Evolutionary conservation across 2,797 vertebrate genomes (phyloP).

Genomic region (Pseudochaenichthys georgianus): DNA sequence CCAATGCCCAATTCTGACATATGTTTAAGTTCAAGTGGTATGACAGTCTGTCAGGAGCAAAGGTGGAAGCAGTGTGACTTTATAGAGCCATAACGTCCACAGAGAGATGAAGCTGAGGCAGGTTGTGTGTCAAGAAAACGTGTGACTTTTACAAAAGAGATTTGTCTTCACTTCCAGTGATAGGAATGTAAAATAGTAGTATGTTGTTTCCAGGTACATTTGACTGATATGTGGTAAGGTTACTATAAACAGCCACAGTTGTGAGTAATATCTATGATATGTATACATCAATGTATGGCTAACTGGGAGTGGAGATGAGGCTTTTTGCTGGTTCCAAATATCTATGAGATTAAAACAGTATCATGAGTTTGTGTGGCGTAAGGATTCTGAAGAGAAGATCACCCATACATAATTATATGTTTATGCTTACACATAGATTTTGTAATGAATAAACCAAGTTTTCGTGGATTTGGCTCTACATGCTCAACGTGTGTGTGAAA

Average conservation of each 20-base stretch:
- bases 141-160: not conserved
- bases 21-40: constrained; percentile 2
- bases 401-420: not conserved
- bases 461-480: not conserved
- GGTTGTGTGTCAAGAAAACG: not conserved
- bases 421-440: not conserved
- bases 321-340: not conserved
- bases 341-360: not conserved
- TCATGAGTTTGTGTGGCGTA: not conserved
- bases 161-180: not conserved
- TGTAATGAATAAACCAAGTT: not conserved
- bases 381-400: not conserved
- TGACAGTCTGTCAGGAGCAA: not conserved
- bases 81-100: not conserved
- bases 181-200: no score
- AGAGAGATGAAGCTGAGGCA: not conserved
- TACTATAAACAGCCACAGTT: not conserved
- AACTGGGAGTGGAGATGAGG: not conserved
- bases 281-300: not conserved
- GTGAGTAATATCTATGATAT: no score
- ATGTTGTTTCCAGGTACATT: not conserved
- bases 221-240: not conserved
- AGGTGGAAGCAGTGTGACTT: not conserved
- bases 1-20: not conserved
- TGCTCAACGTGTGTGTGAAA: constrained; percentile 13